Evolutionary conservation across 2,113 vertebrate species (phyloP).

Genomic region (Tiliqua scincoides): DNA sequence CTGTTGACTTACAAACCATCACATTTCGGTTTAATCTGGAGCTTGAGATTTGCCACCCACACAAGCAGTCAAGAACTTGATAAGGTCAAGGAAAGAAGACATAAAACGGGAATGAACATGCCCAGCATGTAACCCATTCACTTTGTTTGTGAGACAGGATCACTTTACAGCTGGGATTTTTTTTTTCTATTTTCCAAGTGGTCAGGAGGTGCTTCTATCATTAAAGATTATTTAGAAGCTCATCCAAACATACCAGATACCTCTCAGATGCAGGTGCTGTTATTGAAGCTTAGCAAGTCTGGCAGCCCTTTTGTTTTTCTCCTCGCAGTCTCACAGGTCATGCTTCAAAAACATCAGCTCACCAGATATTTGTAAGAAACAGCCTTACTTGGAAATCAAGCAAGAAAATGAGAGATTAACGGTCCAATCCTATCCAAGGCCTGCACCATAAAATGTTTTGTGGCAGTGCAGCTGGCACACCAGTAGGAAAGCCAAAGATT

Average conservation of each 20-base stretch:
- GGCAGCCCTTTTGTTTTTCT: slow-evolving; percentile 22
- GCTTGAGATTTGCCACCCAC: slow-evolving; percentile 1
- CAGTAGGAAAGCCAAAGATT: no score
- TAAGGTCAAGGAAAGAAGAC: slow-evolving; percentile 19
- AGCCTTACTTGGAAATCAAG: background rate
- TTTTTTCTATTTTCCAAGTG: background rate
- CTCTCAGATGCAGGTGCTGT: slow-evolving; percentile 21
- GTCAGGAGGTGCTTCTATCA: slow-evolving; percentile 7
- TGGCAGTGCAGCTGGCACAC: no score
- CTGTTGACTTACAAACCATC: slow-evolving; percentile 21
- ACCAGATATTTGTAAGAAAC: background rate
- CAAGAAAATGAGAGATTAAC: slow-evolving; percentile 41
- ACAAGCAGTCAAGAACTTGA: slow-evolving; percentile 16
- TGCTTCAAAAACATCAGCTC: slow-evolving; percentile 33
- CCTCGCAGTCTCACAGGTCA: background rate
- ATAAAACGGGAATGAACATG: background rate
- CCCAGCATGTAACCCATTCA: background rate
- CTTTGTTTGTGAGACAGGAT: background rate
- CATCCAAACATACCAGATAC: slow-evolving; percentile 37
- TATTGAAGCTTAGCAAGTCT: slow-evolving; percentile 35
- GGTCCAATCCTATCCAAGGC: no score
- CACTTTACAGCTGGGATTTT: background rate
- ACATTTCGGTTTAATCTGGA: slow-evolving; percentile 29
- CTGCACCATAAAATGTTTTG: no score
- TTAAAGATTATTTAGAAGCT: slow-evolving; percentile 33